phyloP scores from a whole-genome alignment of 2,888 invertebrate species.

The Scaptomyza parva region DNA sequence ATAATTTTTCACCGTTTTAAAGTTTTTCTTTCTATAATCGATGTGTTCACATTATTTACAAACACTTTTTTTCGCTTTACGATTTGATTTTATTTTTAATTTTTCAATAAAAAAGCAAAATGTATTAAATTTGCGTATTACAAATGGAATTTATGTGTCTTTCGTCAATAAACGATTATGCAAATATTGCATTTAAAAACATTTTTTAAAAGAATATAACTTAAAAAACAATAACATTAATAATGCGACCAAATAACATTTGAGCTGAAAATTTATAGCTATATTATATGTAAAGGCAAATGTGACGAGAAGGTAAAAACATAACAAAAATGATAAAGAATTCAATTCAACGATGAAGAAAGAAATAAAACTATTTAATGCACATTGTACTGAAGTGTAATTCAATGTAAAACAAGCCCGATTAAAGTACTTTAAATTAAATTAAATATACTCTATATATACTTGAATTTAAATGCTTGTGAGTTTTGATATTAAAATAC shows the following conservation, averaged over 20 bases:
- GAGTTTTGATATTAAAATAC: not conserved
- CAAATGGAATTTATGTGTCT: slow-evolving; percentile 43
- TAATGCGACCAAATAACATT: slow-evolving; percentile 51
- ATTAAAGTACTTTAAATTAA: slow-evolving; percentile 38
- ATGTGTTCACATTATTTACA: slow-evolving; percentile 48
- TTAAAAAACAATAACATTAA: slow-evolving; percentile 19
- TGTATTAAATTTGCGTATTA: slow-evolving; percentile 69
- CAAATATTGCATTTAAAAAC: slow-evolving; percentile 39
- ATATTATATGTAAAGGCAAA: slow-evolving; percentile 7
- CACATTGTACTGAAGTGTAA: slow-evolving; percentile 42
- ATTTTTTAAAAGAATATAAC: slow-evolving; percentile 12
- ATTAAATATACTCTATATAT: slow-evolving; percentile 20
- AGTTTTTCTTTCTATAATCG: slow-evolving; percentile 9
- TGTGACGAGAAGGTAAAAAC: slow-evolving; percentile 34
- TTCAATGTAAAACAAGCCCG: slow-evolving; percentile 33
- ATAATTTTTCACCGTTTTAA: slow-evolving; percentile 3
- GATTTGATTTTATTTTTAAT: slow-evolving; percentile 16
- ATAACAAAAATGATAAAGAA: slow-evolving; percentile 10
- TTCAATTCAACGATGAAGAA: slow-evolving; percentile 30
- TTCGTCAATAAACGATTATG: slow-evolving; percentile 49
- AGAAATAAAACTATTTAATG: slow-evolving; percentile 20
- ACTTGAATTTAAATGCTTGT: slow-evolving; percentile 17
- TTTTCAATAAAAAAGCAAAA: slow-evolving; percentile 62
- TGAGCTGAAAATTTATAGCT: slow-evolving; percentile 43
- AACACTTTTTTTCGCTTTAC: slow-evolving; percentile 30